Conservation (phyloP, 2,113 vertebrate species). For the Crotalus tigris region DNA sequence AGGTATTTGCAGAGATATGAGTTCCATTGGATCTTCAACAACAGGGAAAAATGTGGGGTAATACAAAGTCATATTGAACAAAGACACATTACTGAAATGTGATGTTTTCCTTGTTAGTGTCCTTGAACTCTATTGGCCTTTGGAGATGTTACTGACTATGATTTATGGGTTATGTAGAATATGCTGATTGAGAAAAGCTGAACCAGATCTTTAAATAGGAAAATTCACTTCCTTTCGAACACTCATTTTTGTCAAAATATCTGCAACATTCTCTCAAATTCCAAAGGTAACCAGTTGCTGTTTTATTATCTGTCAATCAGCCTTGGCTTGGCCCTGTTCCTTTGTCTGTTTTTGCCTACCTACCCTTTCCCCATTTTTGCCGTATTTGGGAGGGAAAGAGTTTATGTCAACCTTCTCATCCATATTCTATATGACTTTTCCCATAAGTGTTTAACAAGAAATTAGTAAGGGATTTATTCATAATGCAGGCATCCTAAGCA, state of each 20-base stretch:
- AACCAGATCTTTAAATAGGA: not conserved
- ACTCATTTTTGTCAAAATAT: not conserved
- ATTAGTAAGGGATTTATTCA: not conserved
- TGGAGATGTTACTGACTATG: not conserved
- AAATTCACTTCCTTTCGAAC: not conserved
- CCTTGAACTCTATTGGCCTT: not conserved
- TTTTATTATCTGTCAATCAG: not conserved
- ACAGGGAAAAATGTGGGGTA: too few relatives aligned
- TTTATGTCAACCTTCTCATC: not conserved
- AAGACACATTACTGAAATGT: not conserved
- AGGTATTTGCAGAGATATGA: not conserved
- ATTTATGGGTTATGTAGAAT: not conserved
- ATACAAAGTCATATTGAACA: not conserved
- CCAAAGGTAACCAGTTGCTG: not conserved
- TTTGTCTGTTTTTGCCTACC: not conserved
- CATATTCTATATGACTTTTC: not conserved
- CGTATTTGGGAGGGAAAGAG: not conserved
- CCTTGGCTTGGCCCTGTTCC: not conserved
- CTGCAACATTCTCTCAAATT: not conserved
- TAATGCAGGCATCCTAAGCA: not conserved
- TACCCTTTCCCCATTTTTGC: not conserved
- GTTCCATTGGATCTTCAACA: not conserved
- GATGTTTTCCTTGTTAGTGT: not conserved
- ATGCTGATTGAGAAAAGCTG: not conserved
- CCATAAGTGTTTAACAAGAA: not conserved